A percentile compares a stretch with the other conserved stretches of the same genome.
Conservation (phyloP, 1,140 invertebrate species). For the Sipha flava region DNA sequence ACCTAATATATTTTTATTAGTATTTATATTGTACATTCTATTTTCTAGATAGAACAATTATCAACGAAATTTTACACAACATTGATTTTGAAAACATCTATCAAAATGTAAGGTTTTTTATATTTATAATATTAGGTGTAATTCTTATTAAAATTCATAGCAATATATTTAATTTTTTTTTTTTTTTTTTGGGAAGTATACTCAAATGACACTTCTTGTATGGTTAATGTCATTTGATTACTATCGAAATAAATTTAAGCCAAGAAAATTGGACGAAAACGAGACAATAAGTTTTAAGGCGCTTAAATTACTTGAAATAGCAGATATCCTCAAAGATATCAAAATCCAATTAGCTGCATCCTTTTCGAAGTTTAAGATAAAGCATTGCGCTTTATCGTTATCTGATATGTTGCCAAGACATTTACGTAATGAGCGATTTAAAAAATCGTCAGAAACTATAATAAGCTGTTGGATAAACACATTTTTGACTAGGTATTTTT, state of each 20-base stretch:
- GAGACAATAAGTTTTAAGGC: neutral
- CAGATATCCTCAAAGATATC: neutral
- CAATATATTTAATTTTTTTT: neutral
- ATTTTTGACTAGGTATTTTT: neutral
- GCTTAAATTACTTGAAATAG: slow-evolving; percentile 5
- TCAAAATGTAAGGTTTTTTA: neutral
- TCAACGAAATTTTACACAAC: slow-evolving; percentile 1
- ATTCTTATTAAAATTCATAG: too few relatives aligned
- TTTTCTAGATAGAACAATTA: slow-evolving; percentile 10
- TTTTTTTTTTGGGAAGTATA: neutral
- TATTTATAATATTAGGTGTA: neutral
- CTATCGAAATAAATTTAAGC: slow-evolving; percentile 13
- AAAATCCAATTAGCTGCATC: slow-evolving; percentile 8
- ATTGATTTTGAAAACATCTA: slow-evolving; percentile 7
- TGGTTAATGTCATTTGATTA: slow-evolving; percentile 14
- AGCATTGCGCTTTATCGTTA: slow-evolving; percentile 8
- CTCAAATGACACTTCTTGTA: neutral
- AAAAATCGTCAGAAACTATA: slow-evolving; percentile 15
- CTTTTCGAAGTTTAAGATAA: slow-evolving; percentile 18
- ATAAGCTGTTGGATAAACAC: slow-evolving; percentile 27
- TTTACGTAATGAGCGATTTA: slow-evolving; percentile 6
- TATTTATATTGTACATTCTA: neutral
- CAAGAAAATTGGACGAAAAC: slow-evolving; percentile 3
- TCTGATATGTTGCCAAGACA: slow-evolving; percentile 13
- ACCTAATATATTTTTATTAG: neutral